phyloP scores from a whole-genome alignment of 2,113 vertebrate species.

The Forbesichthys agassizii region DNA sequence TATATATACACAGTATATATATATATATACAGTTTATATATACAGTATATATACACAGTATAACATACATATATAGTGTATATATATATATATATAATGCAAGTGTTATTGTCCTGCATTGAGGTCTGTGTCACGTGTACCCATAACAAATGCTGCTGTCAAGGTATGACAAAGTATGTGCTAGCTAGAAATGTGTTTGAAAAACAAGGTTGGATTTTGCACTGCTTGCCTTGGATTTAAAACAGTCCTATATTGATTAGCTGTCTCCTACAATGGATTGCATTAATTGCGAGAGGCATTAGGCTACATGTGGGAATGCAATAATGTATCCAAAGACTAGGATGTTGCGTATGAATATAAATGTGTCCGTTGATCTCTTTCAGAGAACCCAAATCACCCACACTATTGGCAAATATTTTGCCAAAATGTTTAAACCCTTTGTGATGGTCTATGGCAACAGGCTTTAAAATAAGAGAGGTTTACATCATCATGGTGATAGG shows the following conservation, averaged over 20 bases:
- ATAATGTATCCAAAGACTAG: neutral
- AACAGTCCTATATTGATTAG: neutral
- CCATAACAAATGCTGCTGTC: neutral
- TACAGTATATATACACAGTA: no score
- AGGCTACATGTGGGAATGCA: neutral
- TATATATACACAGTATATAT: no score
- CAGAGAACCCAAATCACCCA: neutral
- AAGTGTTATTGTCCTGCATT: neutral
- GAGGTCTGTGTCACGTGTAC: no score
- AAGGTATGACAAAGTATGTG: neutral
- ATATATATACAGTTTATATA: no score
- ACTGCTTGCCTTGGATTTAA: slow-evolving; percentile 17
- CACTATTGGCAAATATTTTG: no score
- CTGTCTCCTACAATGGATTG: slow-evolving; percentile 4
- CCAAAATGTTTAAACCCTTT: neutral
- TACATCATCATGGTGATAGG: slow-evolving; percentile 56
- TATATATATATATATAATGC: no score
- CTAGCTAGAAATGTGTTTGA: neutral
- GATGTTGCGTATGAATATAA: neutral
- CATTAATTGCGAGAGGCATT: neutral
- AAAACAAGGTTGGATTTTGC: neutral
- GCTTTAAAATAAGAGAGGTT: neutral
- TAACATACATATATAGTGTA: no score
- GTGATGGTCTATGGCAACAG: neutral
- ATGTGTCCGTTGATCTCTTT: neutral